phyloP scores from a whole-genome alignment of 2,888 invertebrate species.

The Ellobium chinense region DNA sequence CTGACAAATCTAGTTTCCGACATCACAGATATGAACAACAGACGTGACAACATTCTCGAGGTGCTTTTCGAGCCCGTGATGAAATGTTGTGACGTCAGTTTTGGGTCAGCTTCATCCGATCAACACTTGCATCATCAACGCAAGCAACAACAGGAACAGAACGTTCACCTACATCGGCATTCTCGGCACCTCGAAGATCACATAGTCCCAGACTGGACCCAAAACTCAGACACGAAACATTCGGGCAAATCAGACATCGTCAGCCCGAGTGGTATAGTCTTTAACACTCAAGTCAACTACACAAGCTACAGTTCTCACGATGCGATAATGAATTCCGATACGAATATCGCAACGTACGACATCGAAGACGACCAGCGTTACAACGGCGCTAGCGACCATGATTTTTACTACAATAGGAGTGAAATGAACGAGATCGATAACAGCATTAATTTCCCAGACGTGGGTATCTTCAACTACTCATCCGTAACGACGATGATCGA shows the following conservation, averaged over 20 bases:
- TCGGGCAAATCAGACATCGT: neutral
- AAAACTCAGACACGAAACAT: neutral
- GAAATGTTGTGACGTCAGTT: neutral
- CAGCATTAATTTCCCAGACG: neutral
- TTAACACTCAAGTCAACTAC: neutral
- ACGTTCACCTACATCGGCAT: neutral
- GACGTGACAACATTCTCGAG: no score
- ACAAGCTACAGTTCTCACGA: neutral
- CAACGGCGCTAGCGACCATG: neutral
- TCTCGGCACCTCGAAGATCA: neutral
- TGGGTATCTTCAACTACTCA: neutral
- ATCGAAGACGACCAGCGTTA: neutral
- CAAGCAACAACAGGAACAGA: neutral
- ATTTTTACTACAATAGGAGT: no score
- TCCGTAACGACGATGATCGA: neutral
- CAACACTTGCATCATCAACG: neutral
- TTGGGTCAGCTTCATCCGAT: neutral
- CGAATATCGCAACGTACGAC: neutral
- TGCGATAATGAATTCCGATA: neutral
- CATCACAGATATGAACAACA: no score
- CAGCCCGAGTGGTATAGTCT: neutral
- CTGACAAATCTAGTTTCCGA: no score
- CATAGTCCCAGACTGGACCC: neutral
- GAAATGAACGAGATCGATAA: neutral
- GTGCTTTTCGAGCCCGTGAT: no score